Evolutionary conservation across 2,113 vertebrate species (phyloP).

Genomic region (Erinaceus europaeus): DNA sequence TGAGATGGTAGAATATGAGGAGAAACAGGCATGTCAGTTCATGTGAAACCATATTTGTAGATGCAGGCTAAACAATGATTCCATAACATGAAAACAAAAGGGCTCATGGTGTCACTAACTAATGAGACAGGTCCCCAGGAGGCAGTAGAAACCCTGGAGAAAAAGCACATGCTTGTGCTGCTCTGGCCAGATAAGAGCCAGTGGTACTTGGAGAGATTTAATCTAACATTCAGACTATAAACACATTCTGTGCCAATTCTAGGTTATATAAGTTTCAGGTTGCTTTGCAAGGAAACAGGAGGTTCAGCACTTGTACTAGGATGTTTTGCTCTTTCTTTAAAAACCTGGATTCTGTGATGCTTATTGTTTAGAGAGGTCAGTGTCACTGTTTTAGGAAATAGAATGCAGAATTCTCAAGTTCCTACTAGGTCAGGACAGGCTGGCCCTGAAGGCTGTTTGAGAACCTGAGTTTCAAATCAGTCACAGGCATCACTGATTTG

Average conservation of each 20-base stretch:
- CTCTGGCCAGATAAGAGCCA: conserved; percentile 19
- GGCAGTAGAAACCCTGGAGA: neutral
- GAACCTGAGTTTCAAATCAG: conserved; percentile 14
- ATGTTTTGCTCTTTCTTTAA: conserved; percentile 44
- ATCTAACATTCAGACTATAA: conserved; percentile 47
- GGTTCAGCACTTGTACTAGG: neutral
- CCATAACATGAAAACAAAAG: neutral
- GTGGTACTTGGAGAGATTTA: conserved; percentile 34
- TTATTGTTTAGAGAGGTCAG: conserved; percentile 56
- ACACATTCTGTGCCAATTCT: conserved; percentile 43
- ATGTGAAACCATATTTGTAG: neutral
- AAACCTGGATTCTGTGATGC: conserved; percentile 33
- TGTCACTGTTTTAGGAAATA: conserved; percentile 30
- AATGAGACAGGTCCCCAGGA: neutral
- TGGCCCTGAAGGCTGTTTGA: neutral
- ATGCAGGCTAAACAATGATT: neutral
- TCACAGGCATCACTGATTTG: neutral
- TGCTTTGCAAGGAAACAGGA: conserved; percentile 52
- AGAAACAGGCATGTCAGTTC: neutral
- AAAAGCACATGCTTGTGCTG: neutral
- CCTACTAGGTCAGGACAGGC: neutral
- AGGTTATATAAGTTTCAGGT: conserved; percentile 57
- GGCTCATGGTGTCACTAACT: neutral
- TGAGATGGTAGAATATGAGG: neutral
- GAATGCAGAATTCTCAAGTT: conserved; percentile 25